These are phyloP conservation scores for Heteromyza rotundicornis DNA, from an alignment of 2,888 invertebrate genomes.

Conservation along the genomic window DNA sequence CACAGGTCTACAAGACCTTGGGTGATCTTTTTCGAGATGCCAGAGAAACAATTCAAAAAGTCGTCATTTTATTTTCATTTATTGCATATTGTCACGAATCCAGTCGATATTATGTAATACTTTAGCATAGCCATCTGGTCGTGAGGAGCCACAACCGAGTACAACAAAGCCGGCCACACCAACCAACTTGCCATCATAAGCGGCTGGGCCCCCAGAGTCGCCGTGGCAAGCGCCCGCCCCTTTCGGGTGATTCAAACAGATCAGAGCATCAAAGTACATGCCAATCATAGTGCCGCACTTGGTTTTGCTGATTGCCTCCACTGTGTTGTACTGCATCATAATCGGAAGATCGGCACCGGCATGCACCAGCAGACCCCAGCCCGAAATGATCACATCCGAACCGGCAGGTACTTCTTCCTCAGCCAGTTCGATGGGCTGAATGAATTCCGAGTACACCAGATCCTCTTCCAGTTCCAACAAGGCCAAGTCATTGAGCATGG, in stretches of 20 bases:
- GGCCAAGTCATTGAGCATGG: conserved; percentile 48
- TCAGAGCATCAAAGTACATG: conserved; percentile 30
- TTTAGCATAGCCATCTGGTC: conserved; percentile 47
- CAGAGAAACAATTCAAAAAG: no score
- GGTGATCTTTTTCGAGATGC: no score
- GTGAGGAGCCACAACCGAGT: conserved; percentile 40
- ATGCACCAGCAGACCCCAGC: conserved; percentile 43
- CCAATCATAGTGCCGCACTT: conserved; percentile 33
- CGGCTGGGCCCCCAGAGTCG: conserved; percentile 54
- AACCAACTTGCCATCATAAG: conserved; percentile 45
- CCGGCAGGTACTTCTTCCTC: conserved; percentile 34
- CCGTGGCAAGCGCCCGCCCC: conserved; percentile 51
- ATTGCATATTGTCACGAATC: conserved; percentile 32
- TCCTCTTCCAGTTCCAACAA: conserved; percentile 37
- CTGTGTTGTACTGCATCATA: conserved; percentile 42
- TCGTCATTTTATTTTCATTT: no score
- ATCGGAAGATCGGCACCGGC: conserved; percentile 41
- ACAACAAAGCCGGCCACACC: conserved; percentile 51
- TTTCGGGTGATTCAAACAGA: conserved; percentile 41
- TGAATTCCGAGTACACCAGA: conserved; percentile 37
- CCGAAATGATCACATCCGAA: conserved; percentile 41
- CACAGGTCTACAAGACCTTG: no score
- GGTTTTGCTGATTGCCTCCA: conserved; percentile 34
- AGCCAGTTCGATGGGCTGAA: conserved; percentile 41
- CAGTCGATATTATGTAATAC: conserved; percentile 42